phyloP scores from a whole-genome alignment of 2,797 vertebrate genomes.

The Lates japonicus region DNA sequence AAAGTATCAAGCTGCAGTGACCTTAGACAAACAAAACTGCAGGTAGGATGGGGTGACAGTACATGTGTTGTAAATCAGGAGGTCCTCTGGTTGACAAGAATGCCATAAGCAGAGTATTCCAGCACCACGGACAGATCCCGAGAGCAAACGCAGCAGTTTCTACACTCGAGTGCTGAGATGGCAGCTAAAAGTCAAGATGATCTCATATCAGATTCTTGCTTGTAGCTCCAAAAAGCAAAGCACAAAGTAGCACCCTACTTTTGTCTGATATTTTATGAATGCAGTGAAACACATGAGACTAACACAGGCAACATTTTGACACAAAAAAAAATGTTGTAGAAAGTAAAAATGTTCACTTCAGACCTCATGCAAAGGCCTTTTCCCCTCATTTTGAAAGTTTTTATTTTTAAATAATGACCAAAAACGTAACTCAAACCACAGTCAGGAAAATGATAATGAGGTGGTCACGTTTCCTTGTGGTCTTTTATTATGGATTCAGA shows the following conservation, averaged over 20 bases:
- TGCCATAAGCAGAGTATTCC: neutral
- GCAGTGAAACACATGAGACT: conserved; percentile 5
- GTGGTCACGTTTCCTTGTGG: neutral
- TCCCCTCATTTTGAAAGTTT: neutral
- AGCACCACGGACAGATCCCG: conserved; percentile 41
- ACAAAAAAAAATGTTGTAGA: neutral
- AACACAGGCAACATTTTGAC: neutral
- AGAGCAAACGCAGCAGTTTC: conserved; percentile 21
- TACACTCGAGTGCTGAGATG: conserved; percentile 14
- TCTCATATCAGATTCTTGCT: conserved; percentile 2
- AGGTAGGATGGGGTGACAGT: neutral
- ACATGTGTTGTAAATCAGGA: neutral
- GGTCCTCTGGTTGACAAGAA: neutral
- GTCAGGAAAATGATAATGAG: neutral
- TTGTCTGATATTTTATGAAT: conserved; percentile 17
- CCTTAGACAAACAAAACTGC: conserved; percentile 5
- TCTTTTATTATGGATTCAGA: neutral
- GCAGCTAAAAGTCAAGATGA: conserved; percentile 14
- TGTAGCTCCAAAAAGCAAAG: neutral
- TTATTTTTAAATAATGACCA: neutral
- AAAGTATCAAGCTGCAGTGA: neutral
- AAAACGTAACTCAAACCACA: neutral
- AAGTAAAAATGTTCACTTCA: neutral
- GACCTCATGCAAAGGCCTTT: neutral
- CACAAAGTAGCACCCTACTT: neutral